Evolutionary conservation across 92 coral and sea anemone genomes (phyloP).

Genomic region (Palythoa grandiflora): DNA sequence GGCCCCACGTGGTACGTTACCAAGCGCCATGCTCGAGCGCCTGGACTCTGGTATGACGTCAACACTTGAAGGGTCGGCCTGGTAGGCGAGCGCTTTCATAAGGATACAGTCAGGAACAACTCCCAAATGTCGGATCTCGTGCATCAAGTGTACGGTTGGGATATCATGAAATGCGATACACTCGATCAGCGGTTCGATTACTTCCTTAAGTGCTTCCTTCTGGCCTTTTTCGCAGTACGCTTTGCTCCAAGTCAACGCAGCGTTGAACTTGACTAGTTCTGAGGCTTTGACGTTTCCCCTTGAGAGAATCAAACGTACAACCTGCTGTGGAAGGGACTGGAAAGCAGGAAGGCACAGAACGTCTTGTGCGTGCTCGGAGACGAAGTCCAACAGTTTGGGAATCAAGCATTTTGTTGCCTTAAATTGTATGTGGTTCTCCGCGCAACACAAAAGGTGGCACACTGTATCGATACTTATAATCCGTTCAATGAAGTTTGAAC

Average conservation of each 20-base stretch:
- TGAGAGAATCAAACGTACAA: slow-evolving; percentile 66
- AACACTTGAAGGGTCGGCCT: slow-evolving; percentile 69
- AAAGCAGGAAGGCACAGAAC: slow-evolving; percentile 61
- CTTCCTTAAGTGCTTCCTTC: slow-evolving; percentile 41
- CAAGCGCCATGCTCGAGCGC: slow-evolving; percentile 19
- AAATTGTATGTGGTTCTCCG: slow-evolving; percentile 67
- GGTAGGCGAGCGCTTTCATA: slow-evolving; percentile 75
- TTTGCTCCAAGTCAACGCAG: slow-evolving; percentile 66
- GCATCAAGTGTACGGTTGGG: slow-evolving; percentile 69
- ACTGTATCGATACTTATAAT: slow-evolving; percentile 57
- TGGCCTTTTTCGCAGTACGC: slow-evolving; percentile 52
- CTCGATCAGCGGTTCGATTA: slow-evolving; percentile 70
- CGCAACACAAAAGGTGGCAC: slow-evolving; percentile 61
- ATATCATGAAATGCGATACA: slow-evolving; percentile 68
- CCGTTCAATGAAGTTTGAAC: slow-evolving; percentile 54
- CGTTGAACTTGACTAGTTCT: slow-evolving; percentile 68
- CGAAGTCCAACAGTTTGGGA: slow-evolving; percentile 72
- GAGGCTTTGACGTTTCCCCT: slow-evolving; percentile 64
- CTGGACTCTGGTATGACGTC: slow-evolving; percentile 37
- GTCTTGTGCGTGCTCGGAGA: slow-evolving; percentile 65
- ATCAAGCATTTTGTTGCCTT: slow-evolving; percentile 64
- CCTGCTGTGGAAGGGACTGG: slow-evolving; percentile 65
- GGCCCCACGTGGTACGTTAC: background rate
- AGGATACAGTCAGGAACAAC: slow-evolving; percentile 65
- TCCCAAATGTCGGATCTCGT: slow-evolving; percentile 64